Evolutionary conservation across 2,113 vertebrate genomes (phyloP), one percentile per base, ranked within the genome.

Genomic region (Lates calcarifer): DNA sequence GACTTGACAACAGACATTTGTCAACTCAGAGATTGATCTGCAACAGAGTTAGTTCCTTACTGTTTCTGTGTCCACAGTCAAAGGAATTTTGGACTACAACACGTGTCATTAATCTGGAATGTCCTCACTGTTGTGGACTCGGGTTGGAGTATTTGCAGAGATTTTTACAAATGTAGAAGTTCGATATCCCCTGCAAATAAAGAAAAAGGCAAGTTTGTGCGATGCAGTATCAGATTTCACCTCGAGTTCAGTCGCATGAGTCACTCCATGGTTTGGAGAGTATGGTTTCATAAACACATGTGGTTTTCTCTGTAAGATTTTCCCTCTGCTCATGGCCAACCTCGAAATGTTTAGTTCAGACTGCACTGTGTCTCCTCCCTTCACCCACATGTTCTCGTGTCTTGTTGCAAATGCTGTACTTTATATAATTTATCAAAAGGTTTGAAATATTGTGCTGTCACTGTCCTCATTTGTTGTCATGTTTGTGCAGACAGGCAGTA

Each of bases 261-360:
- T 92, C 91, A 92, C 56, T 35, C 35, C 0, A 11, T 66, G 75
- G 68, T 83, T 83, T 76, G 79, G 69, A 71, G 18, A 61, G 51
- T 24, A 14, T 5, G 55, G 60, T 75, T 89, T 62, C 69, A 81
- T 76, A 77, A 82, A 82, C 77, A 82, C 71, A 68, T 81, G 60
- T 76, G 90, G 86, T 81, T 87, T 58, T 71, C 73, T 88, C 73
- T 80, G 69, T 87, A 49, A 90, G 45, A 84, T 88, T 92, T 92
- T 89, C 87, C 91, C 18, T 72, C 70, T 77, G 68, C 72, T 71
- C 28, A 9, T 13, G 72, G 67, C 86, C 63, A 62, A 26, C 57
- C 77, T 86, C 24, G 7, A 35, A 51, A 26, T 31, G 45, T 49
- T 80, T 51, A 37, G 10, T 55, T 45, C 33, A 53, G 39, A 39